Evolutionary conservation across 2,113 vertebrate genomes (phyloP).

Genomic region (Herpetotheres cachinnans): DNA sequence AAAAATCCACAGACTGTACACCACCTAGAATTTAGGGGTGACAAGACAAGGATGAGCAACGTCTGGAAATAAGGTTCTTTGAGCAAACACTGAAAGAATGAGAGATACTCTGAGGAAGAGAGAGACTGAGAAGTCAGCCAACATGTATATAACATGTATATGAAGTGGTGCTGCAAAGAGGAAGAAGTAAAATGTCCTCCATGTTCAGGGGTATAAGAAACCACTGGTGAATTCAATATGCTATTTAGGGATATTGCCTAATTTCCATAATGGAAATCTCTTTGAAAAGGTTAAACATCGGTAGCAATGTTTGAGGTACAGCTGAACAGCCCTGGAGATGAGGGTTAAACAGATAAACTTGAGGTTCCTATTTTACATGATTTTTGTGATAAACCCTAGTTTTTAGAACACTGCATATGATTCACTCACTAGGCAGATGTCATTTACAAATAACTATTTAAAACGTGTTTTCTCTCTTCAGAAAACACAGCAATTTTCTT

Average conservation of each 20-base stretch:
- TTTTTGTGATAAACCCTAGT: background rate
- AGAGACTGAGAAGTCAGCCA: background rate
- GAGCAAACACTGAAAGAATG: background rate
- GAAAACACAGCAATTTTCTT: conserved; percentile 39
- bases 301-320: background rate
- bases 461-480: background rate
- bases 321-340: background rate
- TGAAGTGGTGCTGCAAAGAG: background rate
- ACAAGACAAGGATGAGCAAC: background rate
- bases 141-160: background rate
- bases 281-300: background rate
- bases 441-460: conserved; percentile 26
- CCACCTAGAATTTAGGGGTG: background rate
- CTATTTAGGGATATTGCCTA: background rate
- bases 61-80: background rate
- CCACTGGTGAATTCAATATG: background rate
- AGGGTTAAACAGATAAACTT: background rate
- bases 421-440: background rate
- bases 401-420: conserved; percentile 1
- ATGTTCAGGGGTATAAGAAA: background rate
- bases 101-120: background rate
- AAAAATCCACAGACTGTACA: background rate
- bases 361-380: background rate
- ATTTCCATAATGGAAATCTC: background rate
- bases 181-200: background rate